Conservation (phyloP, 2,797 vertebrate species). For the Tokudaia tokunoshimensis region DNA sequence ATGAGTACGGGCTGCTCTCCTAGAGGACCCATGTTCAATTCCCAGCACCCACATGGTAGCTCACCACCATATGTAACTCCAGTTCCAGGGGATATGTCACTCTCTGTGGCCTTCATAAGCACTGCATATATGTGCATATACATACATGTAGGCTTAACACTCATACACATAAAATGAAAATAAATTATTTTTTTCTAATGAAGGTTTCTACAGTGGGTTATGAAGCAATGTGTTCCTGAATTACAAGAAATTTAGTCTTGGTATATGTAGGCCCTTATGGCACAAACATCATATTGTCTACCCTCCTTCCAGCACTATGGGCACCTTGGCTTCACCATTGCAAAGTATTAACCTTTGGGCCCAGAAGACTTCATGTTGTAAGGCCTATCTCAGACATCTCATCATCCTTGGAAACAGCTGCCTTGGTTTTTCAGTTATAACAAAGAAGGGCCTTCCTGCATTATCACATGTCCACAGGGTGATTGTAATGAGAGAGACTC, state of each 20-base stretch:
- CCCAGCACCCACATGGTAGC: not conserved
- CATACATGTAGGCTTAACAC: not conserved
- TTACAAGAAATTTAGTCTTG: not conserved
- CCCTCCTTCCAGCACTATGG: not conserved
- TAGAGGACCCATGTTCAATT: not conserved
- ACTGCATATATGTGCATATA: not conserved
- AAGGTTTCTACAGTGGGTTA: not conserved
- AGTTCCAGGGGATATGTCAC: not conserved
- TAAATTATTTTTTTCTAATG: not conserved
- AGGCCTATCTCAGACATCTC: not conserved
- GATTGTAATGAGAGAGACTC: not conserved
- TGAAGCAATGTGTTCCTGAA: constrained; percentile 13
- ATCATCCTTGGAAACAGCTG: not conserved
- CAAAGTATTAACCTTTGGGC: not conserved
- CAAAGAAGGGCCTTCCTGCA: not conserved
- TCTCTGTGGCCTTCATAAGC: not conserved
- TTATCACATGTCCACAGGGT: not conserved
- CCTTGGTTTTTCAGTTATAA: not conserved
- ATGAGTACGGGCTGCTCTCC: not conserved
- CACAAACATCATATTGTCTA: not conserved
- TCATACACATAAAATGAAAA: not conserved
- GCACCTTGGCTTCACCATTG: not conserved
- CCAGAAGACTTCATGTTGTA: not conserved
- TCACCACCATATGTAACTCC: not conserved
- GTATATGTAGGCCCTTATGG: not conserved